Evolutionary conservation across 2,113 vertebrate genomes (phyloP).

Genomic region (Apodemus sylvaticus): DNA sequence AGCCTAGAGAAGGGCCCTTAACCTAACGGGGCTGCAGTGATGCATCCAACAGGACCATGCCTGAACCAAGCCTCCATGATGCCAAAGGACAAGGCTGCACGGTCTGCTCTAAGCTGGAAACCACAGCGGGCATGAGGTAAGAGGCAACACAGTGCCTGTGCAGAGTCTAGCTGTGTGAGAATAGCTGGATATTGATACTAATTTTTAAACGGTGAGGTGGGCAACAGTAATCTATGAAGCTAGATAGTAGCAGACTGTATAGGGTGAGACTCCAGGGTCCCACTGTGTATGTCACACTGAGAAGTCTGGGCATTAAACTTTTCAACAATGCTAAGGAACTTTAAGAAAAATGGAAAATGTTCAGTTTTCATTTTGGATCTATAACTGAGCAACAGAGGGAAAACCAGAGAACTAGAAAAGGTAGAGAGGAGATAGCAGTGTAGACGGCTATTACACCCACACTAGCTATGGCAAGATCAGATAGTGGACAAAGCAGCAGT

Average conservation of each 20-base stretch:
- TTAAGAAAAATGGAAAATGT: constrained; percentile 34
- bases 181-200: neutral
- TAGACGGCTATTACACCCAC: neutral
- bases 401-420: constrained; percentile 6
- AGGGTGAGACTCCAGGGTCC: neutral
- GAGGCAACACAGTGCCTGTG: neutral
- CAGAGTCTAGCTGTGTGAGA: neutral
- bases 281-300: neutral
- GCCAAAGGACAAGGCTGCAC: neutral
- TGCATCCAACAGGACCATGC: neutral
- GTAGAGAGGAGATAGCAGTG: neutral
- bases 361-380: neutral
- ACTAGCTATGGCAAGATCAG: neutral
- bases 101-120: neutral
- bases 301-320: neutral
- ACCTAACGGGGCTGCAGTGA: neutral
- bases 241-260: neutral
- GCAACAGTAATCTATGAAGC: neutral
- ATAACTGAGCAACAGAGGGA: neutral
- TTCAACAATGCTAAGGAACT: neutral
- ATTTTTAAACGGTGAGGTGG: neutral
- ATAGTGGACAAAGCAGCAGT: too few species aligned
- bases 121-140: fast-evolving
- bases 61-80: neutral
- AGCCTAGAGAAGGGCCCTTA: neutral